Percentiles rank a stretch among this genome's conserved stretches.
phyloP scores from a whole-genome alignment of 2,113 vertebrate genomes.

The Strix uralensis region DNA sequence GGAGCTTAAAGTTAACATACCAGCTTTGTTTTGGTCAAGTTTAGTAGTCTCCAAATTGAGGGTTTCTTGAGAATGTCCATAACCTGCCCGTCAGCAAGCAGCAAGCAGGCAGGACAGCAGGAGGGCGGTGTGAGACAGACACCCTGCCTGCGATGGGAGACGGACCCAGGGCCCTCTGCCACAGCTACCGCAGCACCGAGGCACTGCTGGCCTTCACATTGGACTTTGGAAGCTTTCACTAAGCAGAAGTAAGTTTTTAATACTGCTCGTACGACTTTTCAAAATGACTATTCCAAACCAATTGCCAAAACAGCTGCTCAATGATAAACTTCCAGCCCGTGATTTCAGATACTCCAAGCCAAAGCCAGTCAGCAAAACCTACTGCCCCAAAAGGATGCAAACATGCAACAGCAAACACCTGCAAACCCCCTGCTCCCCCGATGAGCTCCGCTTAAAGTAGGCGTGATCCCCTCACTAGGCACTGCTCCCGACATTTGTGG shows the following conservation, averaged over 20 bases:
- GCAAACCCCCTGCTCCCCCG: not conserved
- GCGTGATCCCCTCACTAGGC: not conserved
- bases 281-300: not conserved
- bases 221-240: not conserved
- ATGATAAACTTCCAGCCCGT: not conserved
- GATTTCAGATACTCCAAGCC: not conserved
- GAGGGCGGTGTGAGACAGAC: not conserved
- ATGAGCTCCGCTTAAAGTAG: not conserved
- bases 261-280: not conserved
- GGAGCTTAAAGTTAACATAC: not conserved
- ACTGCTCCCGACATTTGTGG: not conserved
- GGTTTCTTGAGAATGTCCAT: not conserved
- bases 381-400: not conserved
- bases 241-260: not conserved
- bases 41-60: not conserved
- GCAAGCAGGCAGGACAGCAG: fast-evolving
- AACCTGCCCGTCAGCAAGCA: not conserved
- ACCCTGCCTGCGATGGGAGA: not conserved
- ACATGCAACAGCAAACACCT: not conserved
- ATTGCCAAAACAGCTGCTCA: not conserved
- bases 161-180: not conserved
- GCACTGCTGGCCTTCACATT: fast-evolving
- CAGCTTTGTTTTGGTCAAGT: not conserved
- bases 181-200: not conserved
- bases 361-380: not conserved